Base-by-base conservation (phyloP, 2,797 vertebrate genomes). In the Chaetophractus vellerosus region DNA sequence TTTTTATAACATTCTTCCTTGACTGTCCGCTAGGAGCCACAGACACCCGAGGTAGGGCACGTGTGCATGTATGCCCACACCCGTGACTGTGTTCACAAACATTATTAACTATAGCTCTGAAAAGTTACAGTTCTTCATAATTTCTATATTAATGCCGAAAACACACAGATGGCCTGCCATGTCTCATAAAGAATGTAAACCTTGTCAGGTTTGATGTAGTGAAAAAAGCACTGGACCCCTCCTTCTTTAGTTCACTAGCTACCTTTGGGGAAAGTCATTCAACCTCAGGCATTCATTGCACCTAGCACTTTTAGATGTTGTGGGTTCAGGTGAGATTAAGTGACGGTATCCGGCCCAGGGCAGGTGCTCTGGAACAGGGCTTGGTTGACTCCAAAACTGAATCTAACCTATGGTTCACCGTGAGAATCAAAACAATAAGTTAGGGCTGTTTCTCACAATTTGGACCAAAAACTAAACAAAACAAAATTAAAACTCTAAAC, bases 51-150 rank as follows among this genome's bases (percentile, higher is more conserved):
- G 16, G 57, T 0, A 4, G 57, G 41, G 63, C 31, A 33, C 76
- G 80, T 15, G 12, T 26, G 10, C 76, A 26, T 36, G 86, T 96
- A 96, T 93, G 90, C 95, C 24, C 18, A 21, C 4, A 16, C 1
- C 0, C 0, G 1, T 59, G 7, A 8, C 59, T 71, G 0, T 81
- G 5, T 84, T 68, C 24, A 57, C 55, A 41, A 28, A 28, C 0
- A 2, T 52, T 63, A 3, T 4, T 69, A 36, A 23, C 14, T 38
- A 9, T 1, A 1, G 52, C 6, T 82, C 38, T 59, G 2, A 85
- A 94, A 88, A n/a, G 0, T n/a, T 68, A 11, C 7, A 24, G 19
- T 78, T 90, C 3, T 88, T 83, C 59, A 68, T 71, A 88, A 75
- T 33, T 83, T 36, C 19, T 24, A 76, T 76, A 86, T 90, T 66